A percentile compares a stretch with the other conserved stretches of the same genome.
These are phyloP conservation scores for Pontoporia blainvillei DNA, from an alignment of 2,113 vertebrate genomes.

Conservation along the genomic window DNA sequence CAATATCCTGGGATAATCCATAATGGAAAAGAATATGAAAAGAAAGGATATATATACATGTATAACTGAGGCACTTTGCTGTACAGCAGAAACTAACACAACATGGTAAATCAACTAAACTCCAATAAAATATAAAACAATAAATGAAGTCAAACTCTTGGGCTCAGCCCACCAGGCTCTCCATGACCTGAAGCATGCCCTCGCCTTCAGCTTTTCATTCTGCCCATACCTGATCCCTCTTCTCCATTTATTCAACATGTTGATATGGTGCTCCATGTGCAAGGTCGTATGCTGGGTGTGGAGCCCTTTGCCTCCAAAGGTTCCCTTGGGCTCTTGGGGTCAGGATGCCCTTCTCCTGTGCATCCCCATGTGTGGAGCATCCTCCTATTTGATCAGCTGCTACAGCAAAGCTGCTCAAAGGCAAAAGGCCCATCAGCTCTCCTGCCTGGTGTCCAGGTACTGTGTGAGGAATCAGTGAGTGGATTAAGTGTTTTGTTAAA, in stretches of 20 bases:
- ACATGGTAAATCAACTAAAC: no score
- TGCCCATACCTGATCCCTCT: no score
- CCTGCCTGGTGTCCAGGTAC: not conserved
- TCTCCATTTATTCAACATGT: not conserved
- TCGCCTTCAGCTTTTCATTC: not conserved
- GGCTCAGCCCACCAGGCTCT: accelerated
- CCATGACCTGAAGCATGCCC: accelerated
- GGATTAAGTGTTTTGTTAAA: not conserved
- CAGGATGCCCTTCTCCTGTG: accelerated
- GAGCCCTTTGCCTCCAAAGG: not conserved
- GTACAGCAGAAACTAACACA: no score
- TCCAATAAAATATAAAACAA: no score
- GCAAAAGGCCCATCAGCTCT: not conserved
- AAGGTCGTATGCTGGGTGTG: no score
- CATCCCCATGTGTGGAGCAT: accelerated
- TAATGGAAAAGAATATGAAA: no score
- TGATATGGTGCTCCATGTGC: not conserved
- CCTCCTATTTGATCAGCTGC: not conserved
- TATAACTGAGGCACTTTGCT: no score
- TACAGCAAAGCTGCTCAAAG: accelerated
- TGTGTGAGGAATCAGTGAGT: not conserved
- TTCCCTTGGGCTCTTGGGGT: not conserved
- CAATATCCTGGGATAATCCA: no score
- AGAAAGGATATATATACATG: no score
- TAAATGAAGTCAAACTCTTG: not conserved